These are phyloP conservation scores for Drosophila nebulosa DNA, from an alignment of 1,140 invertebrate genomes.

Conservation along the genomic window DNA sequence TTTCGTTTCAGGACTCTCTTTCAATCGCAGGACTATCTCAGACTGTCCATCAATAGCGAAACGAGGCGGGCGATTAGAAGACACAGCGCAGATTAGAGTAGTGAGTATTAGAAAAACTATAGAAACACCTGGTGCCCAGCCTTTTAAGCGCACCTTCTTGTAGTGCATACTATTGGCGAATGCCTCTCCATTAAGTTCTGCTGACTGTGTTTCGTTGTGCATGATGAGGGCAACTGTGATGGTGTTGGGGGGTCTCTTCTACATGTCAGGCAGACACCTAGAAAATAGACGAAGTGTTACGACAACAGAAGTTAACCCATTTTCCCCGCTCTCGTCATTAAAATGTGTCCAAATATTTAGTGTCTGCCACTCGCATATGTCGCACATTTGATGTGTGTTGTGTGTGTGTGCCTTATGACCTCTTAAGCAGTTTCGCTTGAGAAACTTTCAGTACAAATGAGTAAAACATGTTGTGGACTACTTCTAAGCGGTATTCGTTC, in stretches of 20 bases:
- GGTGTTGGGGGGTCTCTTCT: slow-evolving; percentile 4
- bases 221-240: slow-evolving; percentile 21
- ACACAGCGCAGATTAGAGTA: slow-evolving; percentile 25
- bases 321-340: slow-evolving; percentile 24
- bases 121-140: background rate
- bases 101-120: slow-evolving; percentile 43
- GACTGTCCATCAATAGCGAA: slow-evolving; percentile 93
- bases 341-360: slow-evolving; percentile 28
- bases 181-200: background rate
- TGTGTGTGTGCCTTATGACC: slow-evolving; percentile 62
- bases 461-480: slow-evolving; percentile 6
- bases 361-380: slow-evolving; percentile 6
- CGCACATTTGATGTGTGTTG: slow-evolving; percentile 35
- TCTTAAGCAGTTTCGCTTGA: slow-evolving; percentile 65
- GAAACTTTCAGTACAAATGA: slow-evolving; percentile 48
- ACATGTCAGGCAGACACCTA: slow-evolving; percentile 62
- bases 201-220: slow-evolving; percentile 44
- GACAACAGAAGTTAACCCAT: slow-evolving; percentile 59
- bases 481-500: slow-evolving; percentile 25
- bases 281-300: slow-evolving; percentile 66
- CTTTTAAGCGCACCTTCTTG: slow-evolving; percentile 75
- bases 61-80: slow-evolving; percentile 87
- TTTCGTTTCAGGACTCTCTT: slow-evolving; percentile 92
- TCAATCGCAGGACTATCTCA: slow-evolving; percentile 93
- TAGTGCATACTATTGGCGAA: slow-evolving; percentile 39